These are phyloP conservation scores for Bilobella aurantiaca DNA, from an alignment of 1,140 invertebrate genomes.

Conservation along the genomic window DNA sequence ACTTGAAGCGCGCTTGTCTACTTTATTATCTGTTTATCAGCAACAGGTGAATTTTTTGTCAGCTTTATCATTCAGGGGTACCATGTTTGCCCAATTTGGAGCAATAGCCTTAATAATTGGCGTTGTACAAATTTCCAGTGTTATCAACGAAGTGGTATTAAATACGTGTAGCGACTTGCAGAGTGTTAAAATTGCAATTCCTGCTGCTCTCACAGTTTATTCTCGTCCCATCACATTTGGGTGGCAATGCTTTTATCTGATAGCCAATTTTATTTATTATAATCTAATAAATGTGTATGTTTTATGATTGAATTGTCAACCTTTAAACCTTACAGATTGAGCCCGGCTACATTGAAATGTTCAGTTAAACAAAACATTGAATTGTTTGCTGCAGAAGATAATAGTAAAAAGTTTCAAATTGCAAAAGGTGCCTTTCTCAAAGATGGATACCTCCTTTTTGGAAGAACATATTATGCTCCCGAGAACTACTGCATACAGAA, in stretches of 20 bases:
- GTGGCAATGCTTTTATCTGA: neutral
- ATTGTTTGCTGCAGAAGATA: neutral
- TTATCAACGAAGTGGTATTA: too few species aligned
- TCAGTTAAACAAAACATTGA: neutral
- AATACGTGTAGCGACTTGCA: neutral
- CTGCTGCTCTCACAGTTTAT: neutral
- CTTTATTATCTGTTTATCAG: too few species aligned
- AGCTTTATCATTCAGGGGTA: too few species aligned
- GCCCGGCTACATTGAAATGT: neutral
- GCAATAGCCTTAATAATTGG: too few species aligned
- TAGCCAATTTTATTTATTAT: neutral
- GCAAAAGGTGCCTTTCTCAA: conserved; percentile 1
- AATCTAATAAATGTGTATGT: neutral
- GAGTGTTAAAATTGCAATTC: neutral
- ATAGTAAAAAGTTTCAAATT: neutral
- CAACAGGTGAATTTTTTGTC: too few species aligned
- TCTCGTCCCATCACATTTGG: neutral
- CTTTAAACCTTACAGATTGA: neutral
- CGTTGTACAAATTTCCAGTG: too few species aligned
- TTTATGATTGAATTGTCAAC: neutral
- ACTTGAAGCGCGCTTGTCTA: too few species aligned
- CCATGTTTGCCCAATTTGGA: too few species aligned
- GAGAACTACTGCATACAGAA: conserved; percentile 6
- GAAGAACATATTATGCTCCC: neutral
- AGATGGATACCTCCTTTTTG: neutral